Conservation (phyloP, 2,888 invertebrate genomes). For the Aleiodes leptofemur region DNA sequence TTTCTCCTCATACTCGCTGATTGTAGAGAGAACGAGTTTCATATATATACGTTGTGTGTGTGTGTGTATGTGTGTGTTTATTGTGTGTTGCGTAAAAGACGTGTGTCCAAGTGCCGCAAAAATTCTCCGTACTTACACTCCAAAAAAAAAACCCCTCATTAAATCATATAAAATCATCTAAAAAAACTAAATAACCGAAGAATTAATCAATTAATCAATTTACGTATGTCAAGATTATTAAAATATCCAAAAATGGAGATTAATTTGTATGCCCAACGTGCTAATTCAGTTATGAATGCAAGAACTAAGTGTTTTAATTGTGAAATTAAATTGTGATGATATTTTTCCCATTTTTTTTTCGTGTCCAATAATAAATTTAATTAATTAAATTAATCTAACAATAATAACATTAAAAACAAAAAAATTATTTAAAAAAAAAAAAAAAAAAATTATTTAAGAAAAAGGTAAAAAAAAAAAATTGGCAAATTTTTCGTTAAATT, state of each 20-base stretch:
- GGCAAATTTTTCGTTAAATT: too few species aligned
- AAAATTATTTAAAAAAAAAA: slow-evolving; percentile 15
- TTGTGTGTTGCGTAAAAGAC: slow-evolving; percentile 31
- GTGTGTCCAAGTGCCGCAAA: background rate
- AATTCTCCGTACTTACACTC: background rate
- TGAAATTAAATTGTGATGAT: slow-evolving; percentile 72
- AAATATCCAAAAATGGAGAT: slow-evolving; percentile 25
- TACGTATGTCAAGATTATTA: background rate
- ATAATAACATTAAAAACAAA: too few species aligned
- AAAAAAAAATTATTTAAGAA: background rate
- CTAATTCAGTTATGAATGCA: slow-evolving; percentile 58
- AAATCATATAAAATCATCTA: too few species aligned
- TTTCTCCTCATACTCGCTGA: background rate
- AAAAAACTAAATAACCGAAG: background rate
- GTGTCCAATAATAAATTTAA: background rate
- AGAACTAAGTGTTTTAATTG: slow-evolving; percentile 69
- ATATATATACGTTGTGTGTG: too few species aligned
- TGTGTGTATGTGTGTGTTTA: background rate
- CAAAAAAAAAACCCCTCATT: too few species aligned
- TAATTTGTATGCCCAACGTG: slow-evolving; percentile 57
- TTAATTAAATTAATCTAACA: slow-evolving; percentile 8
- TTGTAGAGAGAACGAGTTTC: background rate
- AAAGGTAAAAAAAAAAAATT: background rate
- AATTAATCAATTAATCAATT: background rate
- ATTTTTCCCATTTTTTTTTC: slow-evolving; percentile 41